Base-by-base conservation (phyloP, 2,797 vertebrate species). In the Clarias platycephalus region DNA sequence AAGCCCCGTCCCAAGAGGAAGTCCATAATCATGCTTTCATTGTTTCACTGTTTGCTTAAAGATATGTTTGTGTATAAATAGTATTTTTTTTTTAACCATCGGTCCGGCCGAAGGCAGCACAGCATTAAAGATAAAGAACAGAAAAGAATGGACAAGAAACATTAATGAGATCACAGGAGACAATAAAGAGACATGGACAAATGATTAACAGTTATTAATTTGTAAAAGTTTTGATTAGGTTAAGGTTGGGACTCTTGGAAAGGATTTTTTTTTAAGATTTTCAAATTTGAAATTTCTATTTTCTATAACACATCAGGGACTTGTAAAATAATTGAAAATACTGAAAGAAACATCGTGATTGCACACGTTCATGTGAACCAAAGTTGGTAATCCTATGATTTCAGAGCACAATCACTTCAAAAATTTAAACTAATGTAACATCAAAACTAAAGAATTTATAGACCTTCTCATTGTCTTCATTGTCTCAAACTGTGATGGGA, bases 1-100 rank as follows among this genome's bases (percentile, higher is more conserved):
- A 86, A 86, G 75, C 49, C 9, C 2, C 22, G 18, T 7, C 49
- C 15, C 44, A 31, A 82, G 57, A 84, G 80, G 66, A 76, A 84
- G 55, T 70, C 70, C 62, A 84, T 70, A 74, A 82, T 83, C 76
- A 80, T 80, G 68, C 79, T 75, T 63, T 67, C 18, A 86, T 86
- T 86, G 84, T 84, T 86, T 74, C 74, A 31, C 58, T 86, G 81
- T 86, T 86, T 86, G 68, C 68, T 79, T 86, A 72, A 86, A 83
- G 68, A 5, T 58, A 74, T 83, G 85, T 83, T 86, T 86, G 81
- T 72, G 75, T 83, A 81, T 71, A 60, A 72, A 53, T 60, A 82
- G 84, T 53, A 57, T 86, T 83, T 78, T 79, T 49, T 86, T 83
- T 78, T 72, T 53, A 31, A 85, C 49, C 53, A 28, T 80, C 31